Conservation (phyloP, 2,888 invertebrate genomes). For the Listrodromus nycthemerus region DNA sequence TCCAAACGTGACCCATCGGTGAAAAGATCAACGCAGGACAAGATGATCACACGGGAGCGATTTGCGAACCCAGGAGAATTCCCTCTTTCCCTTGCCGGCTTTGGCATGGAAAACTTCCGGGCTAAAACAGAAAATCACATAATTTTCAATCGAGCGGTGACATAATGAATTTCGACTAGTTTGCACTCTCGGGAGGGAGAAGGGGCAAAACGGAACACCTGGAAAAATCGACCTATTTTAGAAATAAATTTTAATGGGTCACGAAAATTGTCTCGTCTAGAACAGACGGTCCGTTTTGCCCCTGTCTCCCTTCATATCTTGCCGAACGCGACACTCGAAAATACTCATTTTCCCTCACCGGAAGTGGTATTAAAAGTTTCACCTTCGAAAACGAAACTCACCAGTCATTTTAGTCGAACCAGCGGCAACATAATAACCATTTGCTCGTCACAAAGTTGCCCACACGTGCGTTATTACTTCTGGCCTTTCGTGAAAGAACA, state of each 20-base stretch:
- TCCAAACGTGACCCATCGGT: not conserved
- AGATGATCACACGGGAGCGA: not conserved
- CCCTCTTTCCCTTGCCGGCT: too few species aligned
- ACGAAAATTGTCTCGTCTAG: too few species aligned
- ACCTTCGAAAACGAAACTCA: not conserved
- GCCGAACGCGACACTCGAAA: not conserved
- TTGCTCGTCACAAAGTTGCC: not conserved
- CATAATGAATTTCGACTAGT: not conserved
- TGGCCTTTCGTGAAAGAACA: not conserved
- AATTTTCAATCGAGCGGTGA: not conserved
- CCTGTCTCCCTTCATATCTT: too few species aligned
- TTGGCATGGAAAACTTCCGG: too few species aligned
- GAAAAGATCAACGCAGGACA: not conserved
- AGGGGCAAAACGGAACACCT: too few species aligned
- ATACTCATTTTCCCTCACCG: not conserved
- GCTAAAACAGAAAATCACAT: too few species aligned
- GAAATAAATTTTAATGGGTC: too few species aligned
- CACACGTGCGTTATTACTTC: not conserved
- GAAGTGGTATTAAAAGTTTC: constrained; percentile 15
- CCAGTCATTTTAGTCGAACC: not conserved
- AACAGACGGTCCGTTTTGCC: too few species aligned
- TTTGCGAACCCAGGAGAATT: not conserved
- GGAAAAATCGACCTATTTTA: too few species aligned
- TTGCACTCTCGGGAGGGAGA: too few species aligned
- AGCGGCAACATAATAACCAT: not conserved